Percentiles rank a stretch among this genome's conserved stretches.
Conservation (phyloP, 2,888 invertebrate genomes). For the Agrypnus murinus region DNA sequence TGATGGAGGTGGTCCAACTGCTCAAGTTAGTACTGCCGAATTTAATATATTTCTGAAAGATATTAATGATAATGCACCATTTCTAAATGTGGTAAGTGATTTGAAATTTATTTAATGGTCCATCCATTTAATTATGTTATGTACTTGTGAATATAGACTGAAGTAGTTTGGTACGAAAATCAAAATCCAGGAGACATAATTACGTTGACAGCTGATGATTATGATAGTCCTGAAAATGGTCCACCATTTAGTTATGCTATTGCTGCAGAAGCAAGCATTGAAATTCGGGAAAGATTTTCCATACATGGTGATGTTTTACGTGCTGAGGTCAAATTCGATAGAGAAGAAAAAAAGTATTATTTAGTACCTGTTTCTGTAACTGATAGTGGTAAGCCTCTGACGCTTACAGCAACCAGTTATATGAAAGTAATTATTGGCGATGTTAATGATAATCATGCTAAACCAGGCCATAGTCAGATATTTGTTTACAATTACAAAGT, state of each 20-base stretch:
- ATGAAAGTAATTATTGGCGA: constrained; percentile 95
- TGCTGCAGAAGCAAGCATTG: constrained; percentile 78
- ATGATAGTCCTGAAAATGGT: constrained; percentile 88
- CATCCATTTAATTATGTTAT: constrained; percentile 8
- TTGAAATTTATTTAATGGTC: not conserved
- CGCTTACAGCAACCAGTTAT: constrained; percentile 85
- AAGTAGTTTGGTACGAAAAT: constrained; percentile 91
- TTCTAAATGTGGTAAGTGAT: constrained; percentile 81
- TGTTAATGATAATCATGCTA: constrained; percentile 94
- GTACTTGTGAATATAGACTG: constrained; percentile 73
- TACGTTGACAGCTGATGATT: constrained; percentile 83
- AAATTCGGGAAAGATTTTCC: constrained; percentile 82
- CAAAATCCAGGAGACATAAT: constrained; percentile 80
- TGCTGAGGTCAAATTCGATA: constrained; percentile 86
- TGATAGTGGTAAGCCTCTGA: constrained; percentile 84
- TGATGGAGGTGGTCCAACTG: constrained; percentile 79
- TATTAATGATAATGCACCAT: constrained; percentile 96
- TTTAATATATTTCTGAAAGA: constrained; percentile 81
- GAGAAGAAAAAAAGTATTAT: constrained; percentile 91
- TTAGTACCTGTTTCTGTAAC: constrained; percentile 91
- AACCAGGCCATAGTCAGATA: constrained; percentile 89
- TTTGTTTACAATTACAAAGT: constrained; percentile 96
- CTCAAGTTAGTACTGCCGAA: constrained; percentile 80
- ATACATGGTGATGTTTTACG: constrained; percentile 81
- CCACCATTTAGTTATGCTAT: constrained; percentile 87